Percentiles rank a stretch among this genome's conserved stretches.
phyloP scores from a whole-genome alignment of 1,140 invertebrate species.

The Aradophagus sp. region DNA sequence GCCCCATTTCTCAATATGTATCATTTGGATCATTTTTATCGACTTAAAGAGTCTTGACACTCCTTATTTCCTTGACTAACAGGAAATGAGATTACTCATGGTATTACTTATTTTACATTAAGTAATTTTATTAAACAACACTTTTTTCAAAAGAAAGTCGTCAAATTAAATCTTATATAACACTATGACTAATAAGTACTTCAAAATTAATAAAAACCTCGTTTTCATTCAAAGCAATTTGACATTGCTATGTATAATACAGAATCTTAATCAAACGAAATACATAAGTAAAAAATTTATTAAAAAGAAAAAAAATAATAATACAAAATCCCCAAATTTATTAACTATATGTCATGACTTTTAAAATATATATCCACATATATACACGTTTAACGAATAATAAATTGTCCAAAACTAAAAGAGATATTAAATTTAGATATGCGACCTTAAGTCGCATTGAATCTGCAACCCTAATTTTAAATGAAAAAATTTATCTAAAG shows the following conservation, averaged over 20 bases:
- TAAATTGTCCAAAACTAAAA: constrained; percentile 9
- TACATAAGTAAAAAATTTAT: neutral
- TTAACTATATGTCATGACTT: constrained; percentile 2
- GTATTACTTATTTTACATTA: constrained; percentile 18
- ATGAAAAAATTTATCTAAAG: too few relatives aligned
- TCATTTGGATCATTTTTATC: too few relatives aligned
- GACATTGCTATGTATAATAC: neutral
- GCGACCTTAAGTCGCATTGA: constrained; percentile 7
- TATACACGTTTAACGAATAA: constrained; percentile 26
- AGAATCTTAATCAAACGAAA: neutral
- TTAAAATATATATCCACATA: constrained; percentile 26
- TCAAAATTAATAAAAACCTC: too few relatives aligned
- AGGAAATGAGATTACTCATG: too few relatives aligned
- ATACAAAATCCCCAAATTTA: too few relatives aligned
- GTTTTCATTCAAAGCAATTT: too few relatives aligned
- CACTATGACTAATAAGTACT: neutral
- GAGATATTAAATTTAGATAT: neutral
- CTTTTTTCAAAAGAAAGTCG: constrained; percentile 39
- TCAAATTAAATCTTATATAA: constrained; percentile 12
- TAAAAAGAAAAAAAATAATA: too few relatives aligned
- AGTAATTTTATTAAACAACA: constrained; percentile 14
- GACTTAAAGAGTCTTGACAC: too few relatives aligned
- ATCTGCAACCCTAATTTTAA: too few relatives aligned
- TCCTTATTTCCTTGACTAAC: too few relatives aligned
- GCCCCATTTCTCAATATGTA: too few relatives aligned